Evolutionary conservation across 2,797 vertebrate species (phyloP), one percentile per base, ranked within the genome.

Genomic region (Cottoperca gobio): DNA sequence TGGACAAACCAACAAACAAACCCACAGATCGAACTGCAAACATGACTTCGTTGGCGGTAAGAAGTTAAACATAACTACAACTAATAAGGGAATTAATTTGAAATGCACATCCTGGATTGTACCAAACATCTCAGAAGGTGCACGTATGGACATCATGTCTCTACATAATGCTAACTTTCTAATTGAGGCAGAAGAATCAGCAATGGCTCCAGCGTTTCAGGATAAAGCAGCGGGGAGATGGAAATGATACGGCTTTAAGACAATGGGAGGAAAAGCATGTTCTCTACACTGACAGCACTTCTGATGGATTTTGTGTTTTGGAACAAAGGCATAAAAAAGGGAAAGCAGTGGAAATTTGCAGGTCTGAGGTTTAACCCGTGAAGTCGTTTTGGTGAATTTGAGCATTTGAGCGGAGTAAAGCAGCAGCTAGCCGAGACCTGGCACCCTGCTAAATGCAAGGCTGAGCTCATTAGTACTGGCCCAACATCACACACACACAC

Each of bases 401-500:
- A 81, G 78, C 73, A 42, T 85, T 71, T 46, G 21, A 77, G 83
- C 66, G 43, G 62, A 88, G 82, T 39, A 73, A 85, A 83, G 83
- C 84, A 55, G 72, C 71, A 73, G 81, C 69, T 73, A 63, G 66
- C 62, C 7, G 46, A 70, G 79, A 83, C 70, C 82, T 83, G 85
- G 88, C 86, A 86, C 60, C 74, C 78, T 73, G 89, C 88, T 89
- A 87, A 89, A 92, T 86, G 85, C 89, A 89, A 90, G 87, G 70
- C 91, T 90, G 89, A 89, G 91, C 91, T 92, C 91, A 92, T 93
- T 93, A 92, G 88, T 76, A 85, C 86, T 85, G 83, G 88, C 81
- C 83, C 82, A 35, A 82, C 84, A 88, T 87, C 89, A 90, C 82
- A 87, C 37, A 33, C 62, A 73, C 28, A 63, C 55, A 52, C 39